Evolutionary conservation across 2,888 invertebrate genomes (phyloP).

Genomic region (Cheilosia scutellata): DNA sequence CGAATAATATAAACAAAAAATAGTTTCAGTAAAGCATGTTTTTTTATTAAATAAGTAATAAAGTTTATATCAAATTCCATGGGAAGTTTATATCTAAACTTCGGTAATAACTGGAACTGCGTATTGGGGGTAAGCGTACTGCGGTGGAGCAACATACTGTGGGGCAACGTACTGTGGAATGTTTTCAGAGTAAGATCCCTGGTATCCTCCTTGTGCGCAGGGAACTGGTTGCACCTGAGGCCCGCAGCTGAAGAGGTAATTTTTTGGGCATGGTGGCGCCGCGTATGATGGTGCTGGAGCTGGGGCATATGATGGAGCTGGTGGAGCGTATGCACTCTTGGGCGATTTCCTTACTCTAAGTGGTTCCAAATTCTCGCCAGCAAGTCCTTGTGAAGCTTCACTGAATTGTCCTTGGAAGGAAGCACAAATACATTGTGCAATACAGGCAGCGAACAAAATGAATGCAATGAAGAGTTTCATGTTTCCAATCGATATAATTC

Average conservation of each 20-base stretch:
- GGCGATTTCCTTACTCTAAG: slow-evolving; percentile 57
- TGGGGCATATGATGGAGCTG: slow-evolving; percentile 75
- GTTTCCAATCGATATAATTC: slow-evolving; percentile 26
- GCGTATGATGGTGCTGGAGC: slow-evolving; percentile 53
- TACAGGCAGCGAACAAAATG: slow-evolving; percentile 47
- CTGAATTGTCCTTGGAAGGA: slow-evolving; percentile 27
- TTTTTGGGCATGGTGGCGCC: slow-evolving; percentile 80
- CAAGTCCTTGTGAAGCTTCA: slow-evolving; percentile 43
- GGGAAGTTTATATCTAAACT: slow-evolving; percentile 35
- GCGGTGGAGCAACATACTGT: slow-evolving; percentile 37
- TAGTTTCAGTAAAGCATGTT: slow-evolving; percentile 46
- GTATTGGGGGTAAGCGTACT: slow-evolving; percentile 55
- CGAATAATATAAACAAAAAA: background rate
- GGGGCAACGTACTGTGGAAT: slow-evolving; percentile 80
- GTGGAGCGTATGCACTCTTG: slow-evolving; percentile 46
- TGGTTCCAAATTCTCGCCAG: slow-evolving; percentile 52
- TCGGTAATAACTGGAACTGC: slow-evolving; percentile 65
- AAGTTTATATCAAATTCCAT: background rate
- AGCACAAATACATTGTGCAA: slow-evolving; percentile 40
- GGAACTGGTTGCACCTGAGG: slow-evolving; percentile 81
- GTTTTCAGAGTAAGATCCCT: slow-evolving; percentile 80
- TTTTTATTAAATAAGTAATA: slow-evolving; percentile 25
- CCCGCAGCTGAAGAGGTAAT: slow-evolving; percentile 82
- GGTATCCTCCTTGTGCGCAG: slow-evolving; percentile 78
- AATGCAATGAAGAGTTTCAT: slow-evolving; percentile 66